Evolutionary conservation across 64 coral and sea anemone genomes (phyloP).

Genomic region (Montipora sp.): DNA sequence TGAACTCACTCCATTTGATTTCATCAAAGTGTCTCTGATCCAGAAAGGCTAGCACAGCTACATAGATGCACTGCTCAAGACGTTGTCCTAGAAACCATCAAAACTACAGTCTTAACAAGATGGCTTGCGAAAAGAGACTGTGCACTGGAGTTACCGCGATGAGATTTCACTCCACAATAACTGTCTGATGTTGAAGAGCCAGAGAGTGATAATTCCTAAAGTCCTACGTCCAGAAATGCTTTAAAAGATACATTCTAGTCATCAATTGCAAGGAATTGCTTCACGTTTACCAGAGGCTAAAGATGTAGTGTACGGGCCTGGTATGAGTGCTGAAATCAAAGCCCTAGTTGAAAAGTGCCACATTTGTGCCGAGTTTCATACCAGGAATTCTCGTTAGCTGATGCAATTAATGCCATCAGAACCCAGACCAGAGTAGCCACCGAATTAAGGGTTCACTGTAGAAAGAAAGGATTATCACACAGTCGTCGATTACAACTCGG

Average conservation of each 20-base stretch:
- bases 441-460: constrained; percentile 45
- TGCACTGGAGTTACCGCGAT: constrained; percentile 58
- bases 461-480: constrained; percentile 37
- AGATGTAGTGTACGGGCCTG: constrained; percentile 59
- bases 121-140: constrained; percentile 62
- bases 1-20: constrained; percentile 54
- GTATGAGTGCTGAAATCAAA: constrained; percentile 62
- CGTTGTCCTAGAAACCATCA: background rate
- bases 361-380: background rate
- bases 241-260: constrained; percentile 69
- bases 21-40: constrained; percentile 29
- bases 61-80: constrained; percentile 40
- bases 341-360: background rate
- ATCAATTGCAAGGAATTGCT: constrained; percentile 51
- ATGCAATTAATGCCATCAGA: background rate
- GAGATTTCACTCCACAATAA: constrained; percentile 71
- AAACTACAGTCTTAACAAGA: constrained; percentile 41
- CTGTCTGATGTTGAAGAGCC: constrained; percentile 68
- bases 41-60: constrained; percentile 52
- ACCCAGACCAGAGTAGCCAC: constrained; percentile 17
- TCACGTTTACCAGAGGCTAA: constrained; percentile 51
- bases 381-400: background rate
- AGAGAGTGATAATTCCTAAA: constrained; percentile 71
- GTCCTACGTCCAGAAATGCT: constrained; percentile 62
- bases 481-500: constrained; percentile 73